Evolutionary conservation across 2,888 invertebrate species (phyloP), one percentile per base, ranked within the genome.

Genomic region (Agriopis leucophaearia): DNA sequence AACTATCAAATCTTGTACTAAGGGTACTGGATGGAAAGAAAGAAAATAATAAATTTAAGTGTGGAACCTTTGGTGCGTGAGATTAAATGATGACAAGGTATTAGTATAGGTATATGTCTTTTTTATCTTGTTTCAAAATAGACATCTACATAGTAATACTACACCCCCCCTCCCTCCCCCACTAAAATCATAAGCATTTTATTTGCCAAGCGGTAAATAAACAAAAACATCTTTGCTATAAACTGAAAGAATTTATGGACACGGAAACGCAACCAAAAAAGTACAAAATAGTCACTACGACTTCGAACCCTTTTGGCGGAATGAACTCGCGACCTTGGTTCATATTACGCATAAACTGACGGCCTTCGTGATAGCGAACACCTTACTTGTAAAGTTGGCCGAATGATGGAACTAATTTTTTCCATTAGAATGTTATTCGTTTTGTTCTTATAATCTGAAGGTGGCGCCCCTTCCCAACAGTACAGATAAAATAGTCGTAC

Each of bases 281-380:
- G 45, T 15, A 51, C 38, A 61, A 57, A 51, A 48, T 68, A 51
- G 60, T 13, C 55, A 47, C 40, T 16, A 56, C 47, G 15, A 56
- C 51, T 45, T 64, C 45, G 69, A 69, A 64, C 69, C 58, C 83
- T 84, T 84, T 87, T 86, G 83, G 83, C 81, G 78, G 82, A 84
- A 82, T 81, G 74, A 80, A 74, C 74, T 76, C 73, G 70, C 78
- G 81, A 72, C 85, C 83, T 86, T 82, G 81, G 76, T 76, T 77
- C 80, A 76, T 81, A 80, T 82, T 80, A 82, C 80, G 79, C 80
- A 79, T 81, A 80, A 82, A 84, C 79, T 82, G 79, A 67, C 48
- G 75, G 71, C 82, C 85, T 84, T 82, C 77, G 60, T 51, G 75
- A 62, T 70, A 76, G 27, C 9, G 13, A 55, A 42, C 8, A 42